Conservation (phyloP, 1,140 invertebrate genomes). For the Trichomalopsis sarcophagae region DNA sequence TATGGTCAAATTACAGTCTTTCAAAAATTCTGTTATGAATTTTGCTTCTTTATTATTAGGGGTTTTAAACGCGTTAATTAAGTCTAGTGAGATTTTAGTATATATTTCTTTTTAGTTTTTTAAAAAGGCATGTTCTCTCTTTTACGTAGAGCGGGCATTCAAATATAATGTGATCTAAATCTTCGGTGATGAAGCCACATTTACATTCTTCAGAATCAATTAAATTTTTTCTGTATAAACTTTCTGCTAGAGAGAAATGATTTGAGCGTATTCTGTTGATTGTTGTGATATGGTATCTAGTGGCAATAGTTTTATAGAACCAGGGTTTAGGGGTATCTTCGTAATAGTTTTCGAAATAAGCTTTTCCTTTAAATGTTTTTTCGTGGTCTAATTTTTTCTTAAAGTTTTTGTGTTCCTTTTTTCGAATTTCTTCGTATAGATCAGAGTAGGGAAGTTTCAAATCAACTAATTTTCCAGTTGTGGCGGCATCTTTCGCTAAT, state of each 20-base stretch:
- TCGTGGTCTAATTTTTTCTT: background rate
- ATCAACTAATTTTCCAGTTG: background rate
- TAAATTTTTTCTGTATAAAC: slow-evolving; percentile 37
- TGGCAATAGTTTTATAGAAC: background rate
- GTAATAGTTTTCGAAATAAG: slow-evolving; percentile 4
- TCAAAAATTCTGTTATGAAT: background rate
- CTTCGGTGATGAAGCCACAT: background rate
- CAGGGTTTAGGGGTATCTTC: slow-evolving; percentile 23
- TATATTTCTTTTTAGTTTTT: background rate
- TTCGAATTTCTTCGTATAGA: background rate
- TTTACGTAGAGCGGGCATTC: slow-evolving; percentile 2
- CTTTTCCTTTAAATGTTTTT: background rate
- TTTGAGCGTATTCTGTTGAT: slow-evolving; percentile 26
- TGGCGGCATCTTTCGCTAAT: slow-evolving; percentile 4
- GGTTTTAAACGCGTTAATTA: background rate
- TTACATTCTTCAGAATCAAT: background rate
- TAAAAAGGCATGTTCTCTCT: background rate
- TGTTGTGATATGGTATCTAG: background rate
- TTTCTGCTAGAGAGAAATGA: slow-evolving; percentile 1
- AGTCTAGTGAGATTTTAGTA: background rate
- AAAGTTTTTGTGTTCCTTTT: background rate
- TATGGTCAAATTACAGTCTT: background rate
- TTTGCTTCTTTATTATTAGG: background rate
- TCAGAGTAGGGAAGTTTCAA: background rate
- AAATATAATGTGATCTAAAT: slow-evolving; percentile 5